Evolutionary conservation across 2,888 invertebrate species (phyloP).

Genomic region (Eutolmus rufibarbis): DNA sequence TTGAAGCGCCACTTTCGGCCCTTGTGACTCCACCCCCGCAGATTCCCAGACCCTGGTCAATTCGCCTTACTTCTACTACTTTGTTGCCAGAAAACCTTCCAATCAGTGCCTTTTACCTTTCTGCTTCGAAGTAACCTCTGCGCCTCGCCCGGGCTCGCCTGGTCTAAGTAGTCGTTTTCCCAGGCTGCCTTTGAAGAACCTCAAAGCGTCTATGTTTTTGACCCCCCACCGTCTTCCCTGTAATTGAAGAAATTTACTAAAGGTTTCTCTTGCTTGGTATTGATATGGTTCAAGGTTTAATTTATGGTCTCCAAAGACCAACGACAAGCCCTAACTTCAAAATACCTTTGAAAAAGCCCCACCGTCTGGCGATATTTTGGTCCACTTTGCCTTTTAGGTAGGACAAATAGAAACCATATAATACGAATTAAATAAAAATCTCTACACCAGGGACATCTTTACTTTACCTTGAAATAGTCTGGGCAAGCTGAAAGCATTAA

Average conservation of each 20-base stretch:
- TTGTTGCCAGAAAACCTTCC: constrained; percentile 1
- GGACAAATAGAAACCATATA: not conserved
- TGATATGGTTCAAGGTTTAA: not conserved
- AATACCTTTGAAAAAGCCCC: not conserved
- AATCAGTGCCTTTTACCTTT: constrained; percentile 19
- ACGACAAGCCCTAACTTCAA: not conserved
- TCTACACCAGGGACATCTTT: not conserved
- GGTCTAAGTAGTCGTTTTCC: not conserved
- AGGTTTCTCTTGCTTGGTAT: not conserved
- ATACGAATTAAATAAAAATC: not conserved
- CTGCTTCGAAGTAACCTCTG: not conserved
- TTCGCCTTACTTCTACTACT: not conserved
- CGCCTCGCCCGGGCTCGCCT: not conserved
- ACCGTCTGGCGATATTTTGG: not conserved
- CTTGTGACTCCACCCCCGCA: not conserved
- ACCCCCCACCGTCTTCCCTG: not conserved
- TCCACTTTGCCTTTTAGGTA: not conserved
- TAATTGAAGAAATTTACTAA: not conserved
- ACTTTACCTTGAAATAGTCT: not conserved
- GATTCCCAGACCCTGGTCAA: not conserved
- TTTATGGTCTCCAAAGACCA: not conserved
- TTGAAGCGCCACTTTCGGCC: not conserved
- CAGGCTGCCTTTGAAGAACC: not conserved
- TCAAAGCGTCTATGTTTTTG: not conserved
- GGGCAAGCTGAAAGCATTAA: not conserved